phyloP scores from a whole-genome alignment of 64 coral and sea anemone species.

The Exaiptasia diaphana region DNA sequence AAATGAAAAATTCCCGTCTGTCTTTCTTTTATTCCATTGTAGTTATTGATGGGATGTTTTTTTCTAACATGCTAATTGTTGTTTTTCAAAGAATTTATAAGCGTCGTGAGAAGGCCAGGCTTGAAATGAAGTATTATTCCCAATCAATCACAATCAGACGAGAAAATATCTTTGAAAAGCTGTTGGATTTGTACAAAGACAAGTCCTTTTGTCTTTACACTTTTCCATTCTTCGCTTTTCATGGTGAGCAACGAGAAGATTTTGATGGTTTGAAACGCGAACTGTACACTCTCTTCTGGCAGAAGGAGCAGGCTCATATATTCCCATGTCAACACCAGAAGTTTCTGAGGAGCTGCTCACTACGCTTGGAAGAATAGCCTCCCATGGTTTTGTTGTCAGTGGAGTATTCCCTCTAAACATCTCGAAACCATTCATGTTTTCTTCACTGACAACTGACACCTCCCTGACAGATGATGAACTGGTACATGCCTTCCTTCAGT shows the following conservation, averaged over 20 bases:
- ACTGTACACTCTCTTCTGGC: slow-evolving; percentile 13
- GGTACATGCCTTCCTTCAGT: slow-evolving; percentile 25
- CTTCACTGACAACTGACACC: not conserved
- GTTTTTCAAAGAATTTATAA: no score
- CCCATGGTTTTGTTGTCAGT: slow-evolving; percentile 6
- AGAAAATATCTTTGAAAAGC: not conserved
- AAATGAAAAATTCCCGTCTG: no score
- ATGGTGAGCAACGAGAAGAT: slow-evolving; percentile 36
- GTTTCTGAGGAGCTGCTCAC: slow-evolving; percentile 2
- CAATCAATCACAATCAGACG: not conserved
- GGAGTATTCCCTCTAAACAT: slow-evolving; percentile 45
- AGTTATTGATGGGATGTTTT: no score
- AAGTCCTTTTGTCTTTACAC: not conserved
- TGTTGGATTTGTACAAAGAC: slow-evolving; percentile 13
- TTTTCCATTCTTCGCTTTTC: not conserved
- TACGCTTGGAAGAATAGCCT: slow-evolving; percentile 26
- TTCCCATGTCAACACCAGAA: not conserved
- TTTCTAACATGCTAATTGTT: no score
- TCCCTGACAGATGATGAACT: slow-evolving; percentile 29
- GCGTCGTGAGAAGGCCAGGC: no score
- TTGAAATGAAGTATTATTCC: no score
- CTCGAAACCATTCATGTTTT: slow-evolving; percentile 15
- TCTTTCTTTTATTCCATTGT: no score
- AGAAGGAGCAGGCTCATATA: slow-evolving; percentile 31
- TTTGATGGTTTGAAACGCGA: slow-evolving; percentile 37